Conservation (phyloP, 2,113 vertebrate species). For the Seriola aureovittata region DNA sequence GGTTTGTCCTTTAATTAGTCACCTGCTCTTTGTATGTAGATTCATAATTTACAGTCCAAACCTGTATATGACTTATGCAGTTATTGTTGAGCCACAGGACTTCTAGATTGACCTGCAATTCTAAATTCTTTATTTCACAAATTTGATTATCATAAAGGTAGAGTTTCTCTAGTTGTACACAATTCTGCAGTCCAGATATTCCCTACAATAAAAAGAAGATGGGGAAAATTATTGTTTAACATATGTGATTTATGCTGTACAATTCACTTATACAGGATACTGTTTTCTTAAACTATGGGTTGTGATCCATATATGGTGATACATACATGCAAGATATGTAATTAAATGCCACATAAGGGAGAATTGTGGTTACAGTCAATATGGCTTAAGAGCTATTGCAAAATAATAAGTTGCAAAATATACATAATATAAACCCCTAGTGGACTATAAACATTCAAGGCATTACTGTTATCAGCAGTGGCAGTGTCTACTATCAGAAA, state of each 20-base stretch:
- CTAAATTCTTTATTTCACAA: conserved; percentile 83
- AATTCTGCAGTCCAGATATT: conserved; percentile 84
- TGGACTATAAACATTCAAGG: background rate
- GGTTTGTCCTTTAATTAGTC: no score
- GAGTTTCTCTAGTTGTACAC: conserved; percentile 85
- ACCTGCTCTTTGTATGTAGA: no score
- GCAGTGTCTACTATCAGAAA: background rate
- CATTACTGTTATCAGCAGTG: background rate
- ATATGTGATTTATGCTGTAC: background rate
- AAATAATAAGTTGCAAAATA: background rate
- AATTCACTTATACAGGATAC: background rate
- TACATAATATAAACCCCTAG: background rate
- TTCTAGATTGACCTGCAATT: conserved; percentile 79
- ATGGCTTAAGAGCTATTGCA: background rate
- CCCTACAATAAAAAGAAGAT: conserved; percentile 75
- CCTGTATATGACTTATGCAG: conserved; percentile 85
- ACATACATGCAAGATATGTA: background rate
- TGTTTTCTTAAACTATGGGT: background rate
- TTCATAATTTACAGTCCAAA: conserved; percentile 30
- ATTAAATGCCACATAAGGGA: background rate
- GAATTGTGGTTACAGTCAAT: background rate
- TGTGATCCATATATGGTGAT: background rate
- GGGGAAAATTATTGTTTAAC: background rate
- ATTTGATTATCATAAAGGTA: conserved; percentile 90
- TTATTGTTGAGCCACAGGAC: conserved; percentile 90